Evolutionary conservation across 1,140 invertebrate genomes (phyloP).

Genomic region (Conus betulinus): DNA sequence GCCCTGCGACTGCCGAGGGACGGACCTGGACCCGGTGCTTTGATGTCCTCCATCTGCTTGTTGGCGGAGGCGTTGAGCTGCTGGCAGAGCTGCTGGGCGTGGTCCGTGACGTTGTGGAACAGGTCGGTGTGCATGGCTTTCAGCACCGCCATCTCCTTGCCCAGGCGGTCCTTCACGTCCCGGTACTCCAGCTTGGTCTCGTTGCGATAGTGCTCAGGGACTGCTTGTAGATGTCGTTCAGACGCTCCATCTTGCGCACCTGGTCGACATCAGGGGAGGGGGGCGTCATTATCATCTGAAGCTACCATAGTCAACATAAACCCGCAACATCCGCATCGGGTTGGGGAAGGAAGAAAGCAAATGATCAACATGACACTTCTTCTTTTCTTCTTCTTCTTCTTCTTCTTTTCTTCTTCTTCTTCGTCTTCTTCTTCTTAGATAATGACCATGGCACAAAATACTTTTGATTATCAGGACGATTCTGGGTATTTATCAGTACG

Average conservation of each 20-base stretch:
- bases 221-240: slow-evolving; percentile 40
- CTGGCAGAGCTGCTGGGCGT: slow-evolving; percentile 2
- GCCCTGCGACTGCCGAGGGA: neutral
- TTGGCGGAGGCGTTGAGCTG: slow-evolving; percentile 34
- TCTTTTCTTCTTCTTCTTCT: too few relatives aligned
- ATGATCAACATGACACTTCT: neutral
- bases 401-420: too few relatives aligned
- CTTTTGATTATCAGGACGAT: too few relatives aligned
- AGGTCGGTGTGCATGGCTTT: slow-evolving; percentile 1
- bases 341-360: neutral
- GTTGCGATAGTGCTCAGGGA: slow-evolving; percentile 53
- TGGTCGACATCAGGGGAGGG: neutral
- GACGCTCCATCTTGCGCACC: slow-evolving; percentile 46
- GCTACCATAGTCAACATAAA: too few relatives aligned
- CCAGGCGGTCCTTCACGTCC: slow-evolving; percentile 37
- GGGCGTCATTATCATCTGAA: too few relatives aligned
- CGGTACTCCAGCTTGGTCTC: slow-evolving; percentile 46
- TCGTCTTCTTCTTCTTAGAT: too few relatives aligned
- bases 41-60: slow-evolving; percentile 25
- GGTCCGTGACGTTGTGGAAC: slow-evolving; percentile 20
- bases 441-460: too few relatives aligned
- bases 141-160: slow-evolving; percentile 34
- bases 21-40: slow-evolving; percentile 11
- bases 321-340: neutral
- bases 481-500: too few relatives aligned